phyloP scores from a whole-genome alignment of 2,888 invertebrate species.

The Trimorus sp. region DNA sequence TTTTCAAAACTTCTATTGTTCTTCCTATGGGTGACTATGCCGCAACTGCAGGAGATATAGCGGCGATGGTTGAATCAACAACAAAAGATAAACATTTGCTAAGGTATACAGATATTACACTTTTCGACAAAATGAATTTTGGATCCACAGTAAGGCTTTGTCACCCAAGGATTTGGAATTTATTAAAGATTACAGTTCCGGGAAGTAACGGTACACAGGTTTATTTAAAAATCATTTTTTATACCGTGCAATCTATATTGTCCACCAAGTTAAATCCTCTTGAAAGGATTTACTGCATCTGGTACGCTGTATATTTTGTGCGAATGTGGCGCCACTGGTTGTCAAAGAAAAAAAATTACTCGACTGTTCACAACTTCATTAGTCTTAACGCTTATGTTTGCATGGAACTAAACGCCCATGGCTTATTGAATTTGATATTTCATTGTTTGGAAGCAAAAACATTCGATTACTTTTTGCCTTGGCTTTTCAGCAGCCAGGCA shows the following conservation, averaged over 20 bases:
- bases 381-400: conserved; percentile 30
- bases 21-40: conserved; percentile 67
- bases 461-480: conserved; percentile 35
- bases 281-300: conserved; percentile 63
- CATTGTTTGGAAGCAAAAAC: conserved; percentile 25
- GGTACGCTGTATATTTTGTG: conserved; percentile 65
- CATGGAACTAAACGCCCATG: conserved; percentile 55
- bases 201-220: conserved; percentile 66
- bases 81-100: conserved; percentile 1
- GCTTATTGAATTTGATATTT: conserved; percentile 51
- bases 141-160: conserved; percentile 67
- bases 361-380: conserved; percentile 65
- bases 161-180: conserved; percentile 55
- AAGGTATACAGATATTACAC: conserved; percentile 36
- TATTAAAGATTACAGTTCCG: conserved; percentile 63
- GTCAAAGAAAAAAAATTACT: conserved; percentile 47
- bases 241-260: conserved; percentile 54
- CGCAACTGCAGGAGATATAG: conserved; percentile 64
- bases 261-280: conserved; percentile 37
- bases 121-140: conserved; percentile 70
- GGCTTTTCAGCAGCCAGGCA: conserved; percentile 41
- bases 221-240: conserved; percentile 67
- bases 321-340: conserved; percentile 67
- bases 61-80: not conserved
- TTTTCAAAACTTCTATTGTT: conserved; percentile 66